Evolutionary conservation across 2,797 vertebrate genomes (phyloP), one percentile per base, ranked within the genome.

Genomic region (Scarus forsteni): DNA sequence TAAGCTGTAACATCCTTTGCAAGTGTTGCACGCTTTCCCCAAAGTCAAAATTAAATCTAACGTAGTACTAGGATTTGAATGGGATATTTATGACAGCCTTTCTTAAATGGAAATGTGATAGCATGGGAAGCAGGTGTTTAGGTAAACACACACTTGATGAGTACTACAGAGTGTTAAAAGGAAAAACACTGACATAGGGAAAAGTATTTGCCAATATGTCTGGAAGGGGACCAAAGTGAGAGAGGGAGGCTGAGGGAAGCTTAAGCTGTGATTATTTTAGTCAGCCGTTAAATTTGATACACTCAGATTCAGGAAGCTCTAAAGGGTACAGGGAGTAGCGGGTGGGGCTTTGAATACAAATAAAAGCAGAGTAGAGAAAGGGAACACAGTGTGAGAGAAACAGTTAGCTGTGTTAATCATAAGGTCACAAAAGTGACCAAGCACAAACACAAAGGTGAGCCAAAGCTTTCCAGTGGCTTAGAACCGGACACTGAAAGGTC

Each of bases 251-350:
- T 19, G 18, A 57, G 50, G 34, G 52, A 70, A 74, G 81, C 74
- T 81, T 66, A 76, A 67, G 58, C 67, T 46, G 65, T 72, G 91
- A 91, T 89, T 89, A 90, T 90, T 91, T 91, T 88, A 80, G 87
- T 80, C 80, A 6, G 57, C 85, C 77, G 84, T 92, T 89, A 92
- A 91, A 91, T 89, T 50, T 85, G 89, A 90, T 92, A 86, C 70
- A 42, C 85, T 74, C 1, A 15, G 69, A 89, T 85, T 84, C 80
- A 87, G 82, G 80, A 83, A 83, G 85, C 3, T 73, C 69, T 66
- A 66, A 70, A 78, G 86, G 81, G 83, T 82, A 82, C 18, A 69
- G 67, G 63, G 67, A 73, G 60, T 55, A 67, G 69, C 0, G 49
- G 72, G 64, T 50, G 53, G 46, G 66, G 71, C 45, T 57, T 34